phyloP scores from a whole-genome alignment of 1,140 invertebrate species.

The Aphelinus certus region DNA sequence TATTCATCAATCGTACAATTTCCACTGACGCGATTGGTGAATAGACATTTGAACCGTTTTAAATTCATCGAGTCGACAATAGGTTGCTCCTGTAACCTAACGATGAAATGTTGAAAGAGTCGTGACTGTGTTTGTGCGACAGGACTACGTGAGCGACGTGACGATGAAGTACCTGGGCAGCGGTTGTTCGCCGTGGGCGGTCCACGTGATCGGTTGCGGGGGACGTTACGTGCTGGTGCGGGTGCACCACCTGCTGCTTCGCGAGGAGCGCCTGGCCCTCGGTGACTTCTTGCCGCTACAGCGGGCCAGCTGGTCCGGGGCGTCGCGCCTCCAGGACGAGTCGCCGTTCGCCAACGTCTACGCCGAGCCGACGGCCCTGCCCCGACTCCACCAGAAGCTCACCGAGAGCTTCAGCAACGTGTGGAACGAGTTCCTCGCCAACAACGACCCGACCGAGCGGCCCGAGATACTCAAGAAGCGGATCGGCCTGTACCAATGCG shows the following conservation, averaged over 20 bases:
- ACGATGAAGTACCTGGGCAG: conserved; percentile 79
- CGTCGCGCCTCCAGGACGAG: neutral
- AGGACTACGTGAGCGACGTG: conserved; percentile 82
- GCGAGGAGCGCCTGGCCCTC: conserved; percentile 75
- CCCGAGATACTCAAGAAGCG: conserved; percentile 72
- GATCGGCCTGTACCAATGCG: conserved; percentile 69
- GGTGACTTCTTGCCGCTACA: conserved; percentile 78
- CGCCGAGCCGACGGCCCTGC: conserved; percentile 71
- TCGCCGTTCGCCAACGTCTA: conserved; percentile 70
- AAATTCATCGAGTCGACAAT: no score
- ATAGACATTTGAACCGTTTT: no score
- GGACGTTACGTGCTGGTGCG: conserved; percentile 66
- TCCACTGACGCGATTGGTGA: no score
- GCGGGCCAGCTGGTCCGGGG: neutral
- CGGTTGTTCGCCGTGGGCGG: conserved; percentile 80
- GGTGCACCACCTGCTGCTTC: conserved; percentile 79
- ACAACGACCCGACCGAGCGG: conserved; percentile 80
- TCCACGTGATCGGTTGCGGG: conserved; percentile 73
- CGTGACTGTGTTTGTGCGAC: conserved; percentile 47
- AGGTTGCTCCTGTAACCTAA: no score
- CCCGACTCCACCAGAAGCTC: conserved; percentile 73
- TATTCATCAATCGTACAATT: no score
- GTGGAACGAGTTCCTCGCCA: conserved; percentile 83
- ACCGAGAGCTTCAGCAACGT: conserved; percentile 75
- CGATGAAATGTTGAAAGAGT: no score